Conservation (phyloP, 2,888 invertebrate species). For the Cheilosia impressa region DNA sequence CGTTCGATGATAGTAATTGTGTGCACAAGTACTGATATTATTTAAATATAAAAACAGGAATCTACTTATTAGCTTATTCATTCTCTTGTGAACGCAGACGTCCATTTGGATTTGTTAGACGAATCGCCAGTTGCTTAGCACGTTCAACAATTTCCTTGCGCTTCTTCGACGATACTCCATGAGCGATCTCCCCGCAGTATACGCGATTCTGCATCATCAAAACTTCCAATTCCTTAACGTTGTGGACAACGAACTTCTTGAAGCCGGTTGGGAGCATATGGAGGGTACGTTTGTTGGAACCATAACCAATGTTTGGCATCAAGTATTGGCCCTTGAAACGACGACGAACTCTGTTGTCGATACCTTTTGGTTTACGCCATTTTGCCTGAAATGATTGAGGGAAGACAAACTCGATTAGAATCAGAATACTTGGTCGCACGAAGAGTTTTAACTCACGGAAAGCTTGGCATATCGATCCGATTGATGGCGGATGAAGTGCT, state of each 20-base stretch:
- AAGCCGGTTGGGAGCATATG: slow-evolving; percentile 99
- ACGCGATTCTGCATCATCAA: slow-evolving; percentile 99
- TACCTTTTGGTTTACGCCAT: slow-evolving; percentile 99
- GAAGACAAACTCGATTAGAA: background rate
- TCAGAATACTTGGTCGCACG: background rate
- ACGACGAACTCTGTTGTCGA: slow-evolving; percentile 99
- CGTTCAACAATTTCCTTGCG: slow-evolving; percentile 98
- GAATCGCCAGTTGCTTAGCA: slow-evolving; percentile 97
- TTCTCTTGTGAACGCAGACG: slow-evolving; percentile 99
- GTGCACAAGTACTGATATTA: slow-evolving; percentile 46
- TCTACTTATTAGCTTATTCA: slow-evolving; percentile 89
- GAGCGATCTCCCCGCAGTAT: slow-evolving; percentile 99
- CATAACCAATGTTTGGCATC: slow-evolving; percentile 99
- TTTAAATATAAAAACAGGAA: slow-evolving; percentile 76
- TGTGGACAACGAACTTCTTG: slow-evolving; percentile 96
- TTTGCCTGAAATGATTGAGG: slow-evolving; percentile 87
- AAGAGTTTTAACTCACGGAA: slow-evolving; percentile 86
- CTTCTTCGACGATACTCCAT: slow-evolving; percentile 98
- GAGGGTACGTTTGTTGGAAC: slow-evolving; percentile 96
- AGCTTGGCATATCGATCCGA: slow-evolving; percentile 98
- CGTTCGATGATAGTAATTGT: slow-evolving; percentile 31
- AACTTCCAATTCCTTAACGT: slow-evolving; percentile 97
- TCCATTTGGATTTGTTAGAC: slow-evolving; percentile 98
- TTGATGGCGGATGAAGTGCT: slow-evolving; percentile 99
- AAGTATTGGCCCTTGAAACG: slow-evolving; percentile 99